Evolutionary conservation across 2,888 invertebrate genomes (phyloP).

Genomic region (Chrysina gloriosa): DNA sequence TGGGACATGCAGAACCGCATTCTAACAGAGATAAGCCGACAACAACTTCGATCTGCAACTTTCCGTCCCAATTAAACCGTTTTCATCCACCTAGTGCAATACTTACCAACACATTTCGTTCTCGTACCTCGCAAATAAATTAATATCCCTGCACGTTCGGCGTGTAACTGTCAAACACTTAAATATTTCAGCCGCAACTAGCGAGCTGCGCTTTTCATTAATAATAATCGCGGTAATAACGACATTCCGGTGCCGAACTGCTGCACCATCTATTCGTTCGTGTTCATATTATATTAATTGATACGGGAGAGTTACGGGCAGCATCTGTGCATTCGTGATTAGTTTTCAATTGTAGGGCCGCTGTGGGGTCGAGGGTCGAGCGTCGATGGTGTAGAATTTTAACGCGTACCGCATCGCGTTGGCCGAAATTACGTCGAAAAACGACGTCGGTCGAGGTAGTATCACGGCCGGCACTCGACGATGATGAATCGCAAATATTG

Average conservation of each 20-base stretch:
- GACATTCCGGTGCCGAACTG: background rate
- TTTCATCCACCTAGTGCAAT: no score
- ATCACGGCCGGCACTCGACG: background rate
- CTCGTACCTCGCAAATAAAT: no score
- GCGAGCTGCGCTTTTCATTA: background rate
- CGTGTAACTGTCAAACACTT: no score
- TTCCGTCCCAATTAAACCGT: no score
- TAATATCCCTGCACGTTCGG: no score
- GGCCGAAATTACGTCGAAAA: background rate
- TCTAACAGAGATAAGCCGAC: no score
- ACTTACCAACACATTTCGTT: no score
- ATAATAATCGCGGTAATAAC: background rate
- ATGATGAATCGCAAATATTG: constrained; percentile 3
- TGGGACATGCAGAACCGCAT: no score
- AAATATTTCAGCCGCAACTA: no score
- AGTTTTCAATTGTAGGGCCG: background rate
- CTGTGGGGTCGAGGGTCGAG: background rate
- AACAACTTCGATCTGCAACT: no score
- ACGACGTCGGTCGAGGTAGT: background rate
- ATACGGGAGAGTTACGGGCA: background rate
- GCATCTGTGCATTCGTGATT: background rate
- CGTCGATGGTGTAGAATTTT: background rate
- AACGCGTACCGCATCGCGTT: background rate
- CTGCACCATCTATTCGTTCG: background rate
- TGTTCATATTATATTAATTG: background rate